Conservation (phyloP, 1,140 invertebrate genomes). For the Chlorops oryzae region DNA sequence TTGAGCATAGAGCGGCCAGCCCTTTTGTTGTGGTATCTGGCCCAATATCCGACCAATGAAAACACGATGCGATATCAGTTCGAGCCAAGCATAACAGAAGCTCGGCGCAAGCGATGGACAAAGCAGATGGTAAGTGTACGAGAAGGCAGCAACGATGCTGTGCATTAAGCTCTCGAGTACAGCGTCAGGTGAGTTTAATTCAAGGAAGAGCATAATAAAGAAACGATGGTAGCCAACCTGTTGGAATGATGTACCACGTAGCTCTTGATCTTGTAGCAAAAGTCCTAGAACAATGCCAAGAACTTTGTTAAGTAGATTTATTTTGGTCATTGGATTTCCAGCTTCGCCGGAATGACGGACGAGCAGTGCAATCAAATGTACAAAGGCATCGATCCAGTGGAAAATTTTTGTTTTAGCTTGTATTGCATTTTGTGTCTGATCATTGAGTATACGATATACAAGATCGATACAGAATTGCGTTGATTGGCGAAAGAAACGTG, state of each 20-base stretch:
- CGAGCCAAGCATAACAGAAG: conserved; percentile 97
- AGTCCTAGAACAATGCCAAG: conserved; percentile 93
- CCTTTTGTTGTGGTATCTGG: conserved; percentile 76
- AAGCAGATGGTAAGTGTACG: conserved; percentile 86
- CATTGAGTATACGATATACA: conserved; percentile 71
- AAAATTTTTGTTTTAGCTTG: conserved; percentile 87
- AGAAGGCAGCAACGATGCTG: conserved; percentile 73
- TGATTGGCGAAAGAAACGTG: conserved; percentile 92
- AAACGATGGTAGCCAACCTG: conserved; percentile 96
- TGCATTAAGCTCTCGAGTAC: conserved; percentile 58
- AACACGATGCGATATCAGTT: conserved; percentile 91
- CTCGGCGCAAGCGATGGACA: conserved; percentile 92
- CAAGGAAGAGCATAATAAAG: conserved; percentile 95
- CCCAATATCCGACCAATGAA: conserved; percentile 93
- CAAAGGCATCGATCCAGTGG: conserved; percentile 91
- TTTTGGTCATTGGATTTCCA: conserved; percentile 85
- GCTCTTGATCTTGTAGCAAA: conserved; percentile 90
- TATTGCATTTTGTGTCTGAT: conserved; percentile 52
- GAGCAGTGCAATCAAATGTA: conserved; percentile 85
- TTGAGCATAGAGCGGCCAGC: conserved; percentile 85
- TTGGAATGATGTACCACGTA: conserved; percentile 81
- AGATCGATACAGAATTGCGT: conserved; percentile 96
- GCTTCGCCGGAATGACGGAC: conserved; percentile 93
- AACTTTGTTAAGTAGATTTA: conserved; percentile 94
- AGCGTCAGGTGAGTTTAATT: conserved; percentile 88